Evolutionary conservation across 2,797 vertebrate genomes (phyloP).

Genomic region (Chromis chromis): DNA sequence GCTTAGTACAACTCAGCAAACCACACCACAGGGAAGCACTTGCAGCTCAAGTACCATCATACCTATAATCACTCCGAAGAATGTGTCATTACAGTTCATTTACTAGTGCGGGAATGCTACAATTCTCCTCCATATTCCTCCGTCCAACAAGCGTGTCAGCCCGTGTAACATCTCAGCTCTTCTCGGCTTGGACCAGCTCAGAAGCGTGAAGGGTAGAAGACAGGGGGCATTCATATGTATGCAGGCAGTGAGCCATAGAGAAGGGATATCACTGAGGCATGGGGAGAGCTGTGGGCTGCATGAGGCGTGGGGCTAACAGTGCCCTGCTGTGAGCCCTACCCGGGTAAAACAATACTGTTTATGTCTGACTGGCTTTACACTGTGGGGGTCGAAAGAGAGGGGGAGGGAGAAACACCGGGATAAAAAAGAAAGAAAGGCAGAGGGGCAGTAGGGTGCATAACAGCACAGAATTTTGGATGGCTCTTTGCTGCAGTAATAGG

Average conservation of each 20-base stretch:
- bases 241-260: slow-evolving; percentile 74
- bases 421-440: slow-evolving; percentile 25
- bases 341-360: slow-evolving; percentile 82
- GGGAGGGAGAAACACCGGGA: slow-evolving; percentile 38
- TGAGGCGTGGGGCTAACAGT: slow-evolving; percentile 70
- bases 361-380: slow-evolving; percentile 80
- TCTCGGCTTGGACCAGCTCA: slow-evolving; percentile 63
- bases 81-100: slow-evolving; percentile 61
- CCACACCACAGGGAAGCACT: slow-evolving; percentile 49
- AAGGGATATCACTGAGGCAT: slow-evolving; percentile 75
- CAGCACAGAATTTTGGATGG: not conserved
- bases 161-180: slow-evolving; percentile 60
- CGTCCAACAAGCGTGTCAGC: slow-evolving; percentile 46
- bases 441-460: slow-evolving; percentile 1
- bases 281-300: slow-evolving; percentile 71
- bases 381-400: slow-evolving; percentile 54
- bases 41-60: slow-evolving; percentile 47
- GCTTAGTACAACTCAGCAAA: slow-evolving; percentile 48
- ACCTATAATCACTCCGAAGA: slow-evolving; percentile 67
- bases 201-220: slow-evolving; percentile 77
- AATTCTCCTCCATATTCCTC: slow-evolving; percentile 23
- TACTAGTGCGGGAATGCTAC: slow-evolving; percentile 37
- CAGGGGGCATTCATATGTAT: slow-evolving; percentile 80
- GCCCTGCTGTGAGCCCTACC: slow-evolving; percentile 76
- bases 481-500: slow-evolving; percentile 18